phyloP scores from a whole-genome alignment of 2,888 invertebrate species.

The Ichneumoninae sp. region DNA sequence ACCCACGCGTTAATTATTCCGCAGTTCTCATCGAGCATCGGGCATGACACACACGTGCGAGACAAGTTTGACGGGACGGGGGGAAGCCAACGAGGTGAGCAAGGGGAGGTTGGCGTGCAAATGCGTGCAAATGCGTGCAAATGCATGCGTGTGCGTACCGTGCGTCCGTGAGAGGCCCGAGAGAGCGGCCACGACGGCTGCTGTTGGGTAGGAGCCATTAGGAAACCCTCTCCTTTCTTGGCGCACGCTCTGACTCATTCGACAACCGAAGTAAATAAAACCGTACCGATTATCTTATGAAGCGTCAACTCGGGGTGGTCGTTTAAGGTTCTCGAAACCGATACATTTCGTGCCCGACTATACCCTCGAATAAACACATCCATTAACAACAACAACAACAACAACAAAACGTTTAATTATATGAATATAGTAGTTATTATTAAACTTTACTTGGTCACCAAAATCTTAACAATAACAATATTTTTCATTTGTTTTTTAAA shows the following conservation, averaged over 20 bases:
- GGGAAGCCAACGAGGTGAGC: constrained; percentile 45
- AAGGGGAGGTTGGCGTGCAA: constrained; percentile 43
- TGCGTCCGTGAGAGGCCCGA: constrained; percentile 37
- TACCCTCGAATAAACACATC: constrained; percentile 6
- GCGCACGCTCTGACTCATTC: constrained; percentile 77
- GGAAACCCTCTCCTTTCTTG: constrained; percentile 79
- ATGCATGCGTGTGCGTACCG: constrained; percentile 32
- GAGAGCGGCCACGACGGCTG: constrained; percentile 39
- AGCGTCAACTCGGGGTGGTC: constrained; percentile 50
- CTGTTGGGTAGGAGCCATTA: constrained; percentile 65
- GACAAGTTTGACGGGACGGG: constrained; percentile 15
- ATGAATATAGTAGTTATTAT: neutral
- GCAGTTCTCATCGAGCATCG: constrained; percentile 45
- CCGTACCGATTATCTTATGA: constrained; percentile 69
- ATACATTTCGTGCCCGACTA: neutral
- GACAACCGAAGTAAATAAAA: constrained; percentile 70
- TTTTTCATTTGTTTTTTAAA: too few relatives aligned
- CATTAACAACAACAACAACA: neutral
- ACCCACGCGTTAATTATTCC: constrained; percentile 41
- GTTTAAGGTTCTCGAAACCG: constrained; percentile 37
- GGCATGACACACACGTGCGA: constrained; percentile 37
- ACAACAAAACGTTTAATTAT: too few relatives aligned
- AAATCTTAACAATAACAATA: too few relatives aligned
- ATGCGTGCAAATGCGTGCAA: constrained; percentile 41
- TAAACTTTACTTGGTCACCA: neutral